Evolutionary conservation across 1,140 invertebrate genomes (phyloP).

Genomic region (Zaprionus capensis): DNA sequence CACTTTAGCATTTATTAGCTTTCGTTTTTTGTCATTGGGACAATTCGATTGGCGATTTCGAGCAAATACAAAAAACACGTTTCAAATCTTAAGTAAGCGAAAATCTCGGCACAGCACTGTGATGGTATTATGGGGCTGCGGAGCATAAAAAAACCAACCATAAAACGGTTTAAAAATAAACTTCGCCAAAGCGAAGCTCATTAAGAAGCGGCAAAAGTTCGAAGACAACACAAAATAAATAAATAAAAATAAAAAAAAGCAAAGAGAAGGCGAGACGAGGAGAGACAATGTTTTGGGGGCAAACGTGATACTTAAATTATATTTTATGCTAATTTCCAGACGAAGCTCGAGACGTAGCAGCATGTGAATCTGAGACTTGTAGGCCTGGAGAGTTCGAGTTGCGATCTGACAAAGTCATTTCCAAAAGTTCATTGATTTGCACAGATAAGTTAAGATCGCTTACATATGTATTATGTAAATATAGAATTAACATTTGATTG

Average conservation of each 20-base stretch:
- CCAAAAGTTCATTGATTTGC: constrained; percentile 55
- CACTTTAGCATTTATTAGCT: constrained; percentile 66
- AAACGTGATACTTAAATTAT: constrained; percentile 75
- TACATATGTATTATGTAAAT: constrained; percentile 31
- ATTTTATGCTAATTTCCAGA: constrained; percentile 54
- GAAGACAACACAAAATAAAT: constrained; percentile 23
- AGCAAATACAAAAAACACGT: constrained; percentile 46
- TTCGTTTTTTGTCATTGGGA: constrained; percentile 33
- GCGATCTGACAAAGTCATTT: neutral
- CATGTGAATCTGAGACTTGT: constrained; percentile 47
- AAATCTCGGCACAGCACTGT: constrained; percentile 29
- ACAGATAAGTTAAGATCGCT: constrained; percentile 7
- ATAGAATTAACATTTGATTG: constrained; percentile 22
- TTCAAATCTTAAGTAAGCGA: constrained; percentile 45
- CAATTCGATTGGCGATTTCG: constrained; percentile 19
- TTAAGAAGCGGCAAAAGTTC: constrained; percentile 28
- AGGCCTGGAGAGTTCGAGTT: constrained; percentile 6
- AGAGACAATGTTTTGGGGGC: constrained; percentile 51
- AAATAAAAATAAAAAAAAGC: neutral
- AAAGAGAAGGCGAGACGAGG: neutral
- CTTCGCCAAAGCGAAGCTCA: constrained; percentile 22
- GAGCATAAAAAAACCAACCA: constrained; percentile 56
- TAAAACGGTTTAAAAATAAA: constrained; percentile 54
- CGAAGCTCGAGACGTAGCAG: constrained; percentile 4
- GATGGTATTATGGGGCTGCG: neutral